Evolutionary conservation across 2,113 vertebrate species (phyloP), one percentile per base, ranked within the genome.

Genomic region (Mormoops blainvillei): DNA sequence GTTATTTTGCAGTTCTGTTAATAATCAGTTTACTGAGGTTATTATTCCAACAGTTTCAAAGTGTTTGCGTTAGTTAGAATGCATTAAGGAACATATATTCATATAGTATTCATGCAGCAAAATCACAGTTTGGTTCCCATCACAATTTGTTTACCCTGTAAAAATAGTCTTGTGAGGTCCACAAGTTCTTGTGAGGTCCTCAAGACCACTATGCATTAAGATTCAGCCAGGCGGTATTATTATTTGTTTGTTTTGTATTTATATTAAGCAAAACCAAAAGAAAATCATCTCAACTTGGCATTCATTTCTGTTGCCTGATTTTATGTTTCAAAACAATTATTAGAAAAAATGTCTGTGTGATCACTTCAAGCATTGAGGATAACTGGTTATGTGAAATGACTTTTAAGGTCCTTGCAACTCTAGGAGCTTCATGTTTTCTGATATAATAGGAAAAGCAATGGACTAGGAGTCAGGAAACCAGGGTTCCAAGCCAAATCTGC

Each of bases 241-340:
- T 74, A 82, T 77, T 94, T 96, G 63, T 82, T 81, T 95, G 41
- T 82, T 97, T 89, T 95, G n/a, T 63, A 85, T 91, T 87, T 93
- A 63, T 56, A 38, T 70, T 50, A 97, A 95, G 22, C 10, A 80
- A 20, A 45, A 85, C 31, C 11, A n/a, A 91, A 80, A 91, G 81
- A 87, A 94, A 96, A 83, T 48, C 10, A 1, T 94, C 84, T 71
- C 50, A 76, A 54, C 24, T 70, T 91, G 87, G 56, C 48, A 61
- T 89, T 58, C 73, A 67, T 86, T 36, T 91, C 52, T 92, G 38
- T 67, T 83, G 58, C 31, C 50, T 48, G 50, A 91, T 86, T 92
- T 94, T 74, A 9, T 19, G 5, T 74, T 91, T 97, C 56, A 67
- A 80, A 96, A 86, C 1, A 84, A 63, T 68, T 83, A 85, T 54